Percentiles rank a stretch among this genome's conserved stretches.
These are phyloP conservation scores for Narcine bancroftii DNA, from an alignment of 2,113 vertebrate genomes.

Conservation along the genomic window DNA sequence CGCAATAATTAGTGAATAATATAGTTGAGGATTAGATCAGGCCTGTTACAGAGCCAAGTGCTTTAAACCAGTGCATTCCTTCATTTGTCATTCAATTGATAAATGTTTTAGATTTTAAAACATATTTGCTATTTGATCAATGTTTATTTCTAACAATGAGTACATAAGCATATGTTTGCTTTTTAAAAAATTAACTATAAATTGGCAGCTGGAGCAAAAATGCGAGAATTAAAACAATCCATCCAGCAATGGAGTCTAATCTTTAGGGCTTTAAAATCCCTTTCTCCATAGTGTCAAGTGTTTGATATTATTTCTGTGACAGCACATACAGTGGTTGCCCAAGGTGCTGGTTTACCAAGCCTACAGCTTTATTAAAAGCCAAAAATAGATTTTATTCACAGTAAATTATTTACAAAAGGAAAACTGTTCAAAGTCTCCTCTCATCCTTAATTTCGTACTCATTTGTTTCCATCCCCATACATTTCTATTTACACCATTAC, in stretches of 20 bases:
- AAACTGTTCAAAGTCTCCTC: too few species aligned
- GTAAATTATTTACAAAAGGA: too few species aligned
- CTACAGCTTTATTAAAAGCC: too few species aligned
- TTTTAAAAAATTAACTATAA: background rate
- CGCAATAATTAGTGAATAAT: slow-evolving; percentile 35
- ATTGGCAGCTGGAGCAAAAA: background rate
- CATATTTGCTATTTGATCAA: background rate
- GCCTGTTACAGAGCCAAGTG: slow-evolving; percentile 22
- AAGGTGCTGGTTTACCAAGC: background rate
- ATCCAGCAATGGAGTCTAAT: background rate
- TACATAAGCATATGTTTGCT: background rate
- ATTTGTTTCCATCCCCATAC: too few species aligned
- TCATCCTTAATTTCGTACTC: too few species aligned
- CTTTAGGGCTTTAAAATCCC: background rate
- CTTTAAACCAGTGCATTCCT: background rate
- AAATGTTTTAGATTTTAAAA: slow-evolving; percentile 2
- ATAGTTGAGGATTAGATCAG: background rate
- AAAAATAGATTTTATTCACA: too few species aligned
- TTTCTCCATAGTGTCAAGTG: background rate
- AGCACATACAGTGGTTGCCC: background rate
- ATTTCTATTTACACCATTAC: too few species aligned
- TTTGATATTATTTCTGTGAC: background rate
- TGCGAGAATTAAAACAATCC: background rate
- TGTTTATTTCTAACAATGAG: background rate
- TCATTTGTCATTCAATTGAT: slow-evolving; percentile 4